Evolutionary conservation across 2,888 invertebrate species (phyloP).

Genomic region (Urechis unicinctus): DNA sequence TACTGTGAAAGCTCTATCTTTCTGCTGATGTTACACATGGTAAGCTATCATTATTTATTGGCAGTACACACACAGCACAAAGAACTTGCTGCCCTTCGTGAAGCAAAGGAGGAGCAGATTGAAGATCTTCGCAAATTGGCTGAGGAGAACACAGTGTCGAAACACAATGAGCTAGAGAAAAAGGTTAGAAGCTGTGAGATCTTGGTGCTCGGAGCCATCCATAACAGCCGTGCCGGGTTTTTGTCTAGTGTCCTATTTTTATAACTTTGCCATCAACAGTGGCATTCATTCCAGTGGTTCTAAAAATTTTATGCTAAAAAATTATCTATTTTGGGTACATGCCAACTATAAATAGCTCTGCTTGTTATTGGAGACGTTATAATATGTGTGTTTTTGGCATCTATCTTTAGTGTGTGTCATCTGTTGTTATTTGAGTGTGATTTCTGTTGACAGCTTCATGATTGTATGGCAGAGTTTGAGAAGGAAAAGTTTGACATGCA

Average conservation of each 20-base stretch:
- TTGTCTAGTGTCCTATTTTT: too few species aligned
- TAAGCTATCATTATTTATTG: constrained; percentile 6
- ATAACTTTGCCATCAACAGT: too few species aligned
- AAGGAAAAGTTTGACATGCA: constrained; percentile 49
- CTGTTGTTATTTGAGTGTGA: background rate
- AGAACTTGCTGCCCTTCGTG: constrained; percentile 35
- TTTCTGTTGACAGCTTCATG: constrained; percentile 31
- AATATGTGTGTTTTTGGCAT: background rate
- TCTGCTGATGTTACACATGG: too few species aligned
- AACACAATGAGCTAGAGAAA: constrained; percentile 41
- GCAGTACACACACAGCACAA: constrained; percentile 37
- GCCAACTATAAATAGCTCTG: too few species aligned
- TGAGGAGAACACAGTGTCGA: constrained; percentile 34
- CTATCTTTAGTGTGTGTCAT: background rate
- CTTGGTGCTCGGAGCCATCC: too few species aligned
- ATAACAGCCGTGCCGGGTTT: too few species aligned
- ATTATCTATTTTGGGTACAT: too few species aligned
- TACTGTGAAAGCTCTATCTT: too few species aligned
- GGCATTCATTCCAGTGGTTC: too few species aligned
- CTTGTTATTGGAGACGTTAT: too few species aligned
- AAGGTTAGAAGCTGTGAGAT: too few species aligned
- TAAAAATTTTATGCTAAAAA: too few species aligned
- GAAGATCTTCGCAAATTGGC: constrained; percentile 35
- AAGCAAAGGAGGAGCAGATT: constrained; percentile 42
- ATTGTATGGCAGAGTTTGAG: constrained; percentile 40